phyloP scores from a whole-genome alignment of 2,797 vertebrate species.

The Microctenopoma steveboyesi region DNA sequence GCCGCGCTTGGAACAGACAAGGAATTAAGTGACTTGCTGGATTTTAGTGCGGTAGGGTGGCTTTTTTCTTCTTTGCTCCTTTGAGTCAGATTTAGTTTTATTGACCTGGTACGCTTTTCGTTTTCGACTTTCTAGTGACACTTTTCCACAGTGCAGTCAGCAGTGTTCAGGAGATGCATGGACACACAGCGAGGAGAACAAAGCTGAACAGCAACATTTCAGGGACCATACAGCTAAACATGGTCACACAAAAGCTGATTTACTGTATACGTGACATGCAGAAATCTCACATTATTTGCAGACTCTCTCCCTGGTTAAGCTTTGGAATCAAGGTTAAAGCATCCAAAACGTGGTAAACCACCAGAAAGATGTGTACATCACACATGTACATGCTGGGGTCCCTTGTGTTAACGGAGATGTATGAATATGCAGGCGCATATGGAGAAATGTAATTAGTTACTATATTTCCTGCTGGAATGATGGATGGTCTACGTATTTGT shows the following conservation, averaged over 20 bases:
- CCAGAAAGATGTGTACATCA: background rate
- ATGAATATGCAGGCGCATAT: no score
- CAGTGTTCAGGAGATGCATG: background rate
- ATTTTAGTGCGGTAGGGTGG: conserved; percentile 97
- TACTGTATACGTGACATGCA: no score
- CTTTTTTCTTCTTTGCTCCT: conserved; percentile 6
- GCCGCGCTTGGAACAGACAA: conserved; percentile 99
- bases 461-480: background rate
- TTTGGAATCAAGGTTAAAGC: background rate
- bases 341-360: background rate
- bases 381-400: no score
- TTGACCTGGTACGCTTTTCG: no score
- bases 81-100: no score
- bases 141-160: no score
- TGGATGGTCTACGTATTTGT: background rate
- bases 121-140: no score
- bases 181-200: background rate
- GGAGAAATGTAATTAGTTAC: no score
- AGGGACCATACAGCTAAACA: no score
- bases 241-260: no score
- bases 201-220: background rate
- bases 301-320: background rate
- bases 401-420: no score
- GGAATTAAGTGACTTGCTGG: conserved; percentile 99
- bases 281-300: background rate